These are phyloP conservation scores for Antheraea pernyi DNA, from an alignment of 1,140 invertebrate genomes.

Conservation along the genomic window DNA sequence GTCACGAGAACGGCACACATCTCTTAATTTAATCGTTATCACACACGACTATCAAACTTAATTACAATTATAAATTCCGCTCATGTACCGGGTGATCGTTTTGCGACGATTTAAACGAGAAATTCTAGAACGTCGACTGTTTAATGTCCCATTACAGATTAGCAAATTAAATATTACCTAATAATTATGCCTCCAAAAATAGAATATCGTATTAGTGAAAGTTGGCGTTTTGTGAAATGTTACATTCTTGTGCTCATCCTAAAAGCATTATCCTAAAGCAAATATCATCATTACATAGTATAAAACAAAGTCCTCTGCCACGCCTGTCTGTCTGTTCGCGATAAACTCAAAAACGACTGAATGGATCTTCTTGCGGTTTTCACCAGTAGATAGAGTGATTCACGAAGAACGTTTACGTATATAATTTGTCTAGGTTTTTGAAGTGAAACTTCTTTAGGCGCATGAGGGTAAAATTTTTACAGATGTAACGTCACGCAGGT, in stretches of 20 bases:
- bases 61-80: constrained; percentile 33
- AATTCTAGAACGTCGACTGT: background rate
- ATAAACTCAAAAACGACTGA: no score
- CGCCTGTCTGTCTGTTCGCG: no score
- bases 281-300: no score
- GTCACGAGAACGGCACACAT: constrained; percentile 43
- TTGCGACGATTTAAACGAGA: constrained; percentile 4
- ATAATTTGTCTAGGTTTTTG: no score
- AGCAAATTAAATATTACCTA: background rate
- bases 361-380: no score
- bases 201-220: background rate
- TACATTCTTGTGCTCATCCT: background rate
- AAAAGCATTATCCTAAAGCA: no score
- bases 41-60: constrained; percentile 54
- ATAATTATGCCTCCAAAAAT: background rate
- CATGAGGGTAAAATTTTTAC: no score
- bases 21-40: constrained; percentile 66
- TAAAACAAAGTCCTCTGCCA: no score
- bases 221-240: background rate
- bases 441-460: no score
- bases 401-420: no score
- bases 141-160: background rate
- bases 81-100: constrained; percentile 11
- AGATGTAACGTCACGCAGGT: no score
- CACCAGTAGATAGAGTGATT: no score